phyloP scores from a whole-genome alignment of 2,888 invertebrate genomes.

The Stenurella melanura region DNA sequence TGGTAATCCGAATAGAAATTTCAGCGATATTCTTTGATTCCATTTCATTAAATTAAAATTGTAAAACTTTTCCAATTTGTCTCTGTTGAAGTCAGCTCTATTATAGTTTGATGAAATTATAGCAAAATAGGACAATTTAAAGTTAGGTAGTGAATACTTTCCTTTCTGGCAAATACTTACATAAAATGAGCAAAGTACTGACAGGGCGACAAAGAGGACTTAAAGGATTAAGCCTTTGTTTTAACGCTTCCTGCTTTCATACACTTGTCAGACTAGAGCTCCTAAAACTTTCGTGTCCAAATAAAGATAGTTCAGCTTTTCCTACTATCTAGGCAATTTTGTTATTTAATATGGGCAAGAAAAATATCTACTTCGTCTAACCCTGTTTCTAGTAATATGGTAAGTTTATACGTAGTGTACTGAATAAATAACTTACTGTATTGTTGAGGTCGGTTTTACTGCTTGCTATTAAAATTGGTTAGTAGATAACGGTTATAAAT shows the following conservation, averaged over 20 bases:
- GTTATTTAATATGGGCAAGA: constrained; percentile 5
- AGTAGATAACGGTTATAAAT: too few species aligned
- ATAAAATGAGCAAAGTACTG: constrained; percentile 44
- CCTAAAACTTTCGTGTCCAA: constrained; percentile 34
- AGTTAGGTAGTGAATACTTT: constrained; percentile 49
- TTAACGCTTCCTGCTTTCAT: constrained; percentile 54
- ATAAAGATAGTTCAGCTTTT: constrained; percentile 27
- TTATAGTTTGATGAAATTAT: constrained; percentile 54
- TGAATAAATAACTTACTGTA: too few species aligned
- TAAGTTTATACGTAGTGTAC: too few species aligned
- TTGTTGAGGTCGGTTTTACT: too few species aligned
- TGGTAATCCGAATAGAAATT: constrained; percentile 40
- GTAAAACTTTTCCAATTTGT: constrained; percentile 55
- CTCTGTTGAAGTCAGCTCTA: constrained; percentile 40
- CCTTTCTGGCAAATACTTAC: constrained; percentile 27
- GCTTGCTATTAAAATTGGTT: too few species aligned
- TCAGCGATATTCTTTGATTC: constrained; percentile 47
- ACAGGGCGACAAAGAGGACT: constrained; percentile 52
- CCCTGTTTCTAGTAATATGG: too few species aligned
- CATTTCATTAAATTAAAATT: constrained; percentile 52
- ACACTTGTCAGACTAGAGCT: constrained; percentile 52
- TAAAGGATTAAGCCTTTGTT: constrained; percentile 55
- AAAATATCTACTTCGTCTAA: neutral
- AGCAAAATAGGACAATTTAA: constrained; percentile 54
- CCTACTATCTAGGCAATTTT: neutral